Evolutionary conservation across 2,797 vertebrate genomes (phyloP).

Genomic region (Hydrophis major): DNA sequence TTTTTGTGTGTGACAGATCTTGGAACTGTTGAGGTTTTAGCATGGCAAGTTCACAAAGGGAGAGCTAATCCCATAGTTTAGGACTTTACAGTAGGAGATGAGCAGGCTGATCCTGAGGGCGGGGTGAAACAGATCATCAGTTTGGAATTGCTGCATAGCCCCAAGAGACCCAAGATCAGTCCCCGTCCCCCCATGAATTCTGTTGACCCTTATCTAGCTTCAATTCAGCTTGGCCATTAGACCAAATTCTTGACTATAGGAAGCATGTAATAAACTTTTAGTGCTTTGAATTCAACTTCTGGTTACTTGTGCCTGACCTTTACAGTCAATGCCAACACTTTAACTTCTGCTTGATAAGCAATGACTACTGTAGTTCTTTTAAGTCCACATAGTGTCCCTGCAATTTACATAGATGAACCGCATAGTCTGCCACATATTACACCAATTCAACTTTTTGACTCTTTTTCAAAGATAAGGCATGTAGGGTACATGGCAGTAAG

Average conservation of each 20-base stretch:
- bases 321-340: neutral
- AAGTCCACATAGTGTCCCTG: neutral
- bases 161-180: neutral
- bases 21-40: neutral
- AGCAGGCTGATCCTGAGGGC: neutral
- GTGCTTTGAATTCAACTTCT: neutral
- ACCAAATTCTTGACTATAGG: neutral
- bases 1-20: neutral
- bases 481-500: neutral
- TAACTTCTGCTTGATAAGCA: neutral
- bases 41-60: neutral
- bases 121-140: neutral
- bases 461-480: neutral
- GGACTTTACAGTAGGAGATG: neutral
- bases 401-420: neutral
- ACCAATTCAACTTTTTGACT: neutral
- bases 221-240: neutral
- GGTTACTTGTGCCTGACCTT: neutral
- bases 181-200: neutral
- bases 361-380: neutral
- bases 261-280: neutral
- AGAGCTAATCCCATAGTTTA: neutral
- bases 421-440: neutral
- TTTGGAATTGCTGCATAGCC: neutral
- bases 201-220: neutral